phyloP scores from a whole-genome alignment of 2,888 invertebrate genomes.

The Aleiodes leptofemur region DNA sequence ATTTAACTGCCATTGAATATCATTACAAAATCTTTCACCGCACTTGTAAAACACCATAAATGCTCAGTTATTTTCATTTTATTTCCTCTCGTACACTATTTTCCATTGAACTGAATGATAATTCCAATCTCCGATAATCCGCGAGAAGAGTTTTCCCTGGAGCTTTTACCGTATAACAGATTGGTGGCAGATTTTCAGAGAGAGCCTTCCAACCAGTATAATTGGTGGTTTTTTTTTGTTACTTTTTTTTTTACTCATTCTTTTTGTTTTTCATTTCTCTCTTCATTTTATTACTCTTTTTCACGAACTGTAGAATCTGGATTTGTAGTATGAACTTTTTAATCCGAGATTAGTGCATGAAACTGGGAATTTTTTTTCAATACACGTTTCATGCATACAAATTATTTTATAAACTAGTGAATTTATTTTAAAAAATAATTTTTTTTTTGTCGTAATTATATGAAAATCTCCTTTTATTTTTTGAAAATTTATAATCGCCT shows the following conservation, averaged over 20 bases:
- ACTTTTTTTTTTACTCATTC: background rate
- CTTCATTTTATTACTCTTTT: too few relatives aligned
- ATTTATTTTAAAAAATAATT: too few relatives aligned
- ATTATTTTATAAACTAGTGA: too few relatives aligned
- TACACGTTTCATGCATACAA: background rate
- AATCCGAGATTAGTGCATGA: slow-evolving; percentile 3
- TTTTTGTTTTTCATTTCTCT: background rate
- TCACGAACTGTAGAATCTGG: slow-evolving; percentile 16
- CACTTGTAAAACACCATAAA: too few relatives aligned
- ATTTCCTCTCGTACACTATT: background rate
- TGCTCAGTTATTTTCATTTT: background rate
- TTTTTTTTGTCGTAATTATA: too few relatives aligned
- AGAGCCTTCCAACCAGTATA: slow-evolving; percentile 33
- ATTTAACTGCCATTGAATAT: too few relatives aligned
- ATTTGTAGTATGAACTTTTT: slow-evolving; percentile 23
- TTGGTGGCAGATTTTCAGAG: slow-evolving; percentile 43
- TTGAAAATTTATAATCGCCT: too few relatives aligned
- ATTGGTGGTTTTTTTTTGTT: slow-evolving; percentile 25
- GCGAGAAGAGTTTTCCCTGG: slow-evolving; percentile 16
- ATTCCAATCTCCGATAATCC: slow-evolving; percentile 35
- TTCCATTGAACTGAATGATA: slow-evolving; percentile 15
- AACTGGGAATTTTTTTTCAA: slow-evolving; percentile 10
- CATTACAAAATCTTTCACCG: too few relatives aligned
- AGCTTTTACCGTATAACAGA: slow-evolving; percentile 26
- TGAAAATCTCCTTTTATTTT: too few relatives aligned